Percentiles rank a stretch among this genome's conserved stretches.
phyloP scores from a whole-genome alignment of 2,888 invertebrate species.

The Melanostoma mellinum region DNA sequence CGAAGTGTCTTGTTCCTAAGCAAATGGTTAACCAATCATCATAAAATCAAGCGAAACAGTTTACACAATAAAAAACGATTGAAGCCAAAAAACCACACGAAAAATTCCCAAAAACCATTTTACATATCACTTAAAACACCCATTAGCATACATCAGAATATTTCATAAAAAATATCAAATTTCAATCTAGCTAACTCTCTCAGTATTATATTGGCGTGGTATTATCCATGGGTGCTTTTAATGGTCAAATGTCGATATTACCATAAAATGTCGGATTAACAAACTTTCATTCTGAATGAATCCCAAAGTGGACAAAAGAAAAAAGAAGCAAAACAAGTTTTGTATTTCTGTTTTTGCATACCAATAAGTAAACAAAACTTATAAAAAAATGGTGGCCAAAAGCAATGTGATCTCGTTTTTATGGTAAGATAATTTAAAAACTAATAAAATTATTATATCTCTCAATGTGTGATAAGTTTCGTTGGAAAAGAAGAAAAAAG shows the following conservation, averaged over 20 bases:
- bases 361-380: constrained; percentile 27
- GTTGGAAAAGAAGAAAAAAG: neutral
- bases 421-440: constrained; percentile 3
- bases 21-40: too few species aligned
- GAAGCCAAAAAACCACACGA: too few species aligned
- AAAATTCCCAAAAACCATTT: too few species aligned
- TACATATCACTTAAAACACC: too few species aligned
- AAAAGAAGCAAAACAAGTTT: constrained; percentile 38
- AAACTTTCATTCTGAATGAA: constrained; percentile 62
- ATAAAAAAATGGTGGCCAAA: neutral
- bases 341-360: constrained; percentile 31
- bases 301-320: neutral
- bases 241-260: constrained; percentile 64
- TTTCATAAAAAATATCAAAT: too few species aligned
- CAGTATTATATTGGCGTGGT: neutral
- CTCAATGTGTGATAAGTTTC: neutral
- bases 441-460: too few species aligned
- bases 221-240: constrained; percentile 20
- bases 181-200: too few species aligned
- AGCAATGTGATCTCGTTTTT: constrained; percentile 4
- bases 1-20: too few species aligned
- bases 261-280: constrained; percentile 61
- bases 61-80: too few species aligned
- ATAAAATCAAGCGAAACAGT: too few species aligned
- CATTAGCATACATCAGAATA: too few species aligned